phyloP scores from a whole-genome alignment of 2,888 invertebrate species.

The Philopedon plagiatum region DNA sequence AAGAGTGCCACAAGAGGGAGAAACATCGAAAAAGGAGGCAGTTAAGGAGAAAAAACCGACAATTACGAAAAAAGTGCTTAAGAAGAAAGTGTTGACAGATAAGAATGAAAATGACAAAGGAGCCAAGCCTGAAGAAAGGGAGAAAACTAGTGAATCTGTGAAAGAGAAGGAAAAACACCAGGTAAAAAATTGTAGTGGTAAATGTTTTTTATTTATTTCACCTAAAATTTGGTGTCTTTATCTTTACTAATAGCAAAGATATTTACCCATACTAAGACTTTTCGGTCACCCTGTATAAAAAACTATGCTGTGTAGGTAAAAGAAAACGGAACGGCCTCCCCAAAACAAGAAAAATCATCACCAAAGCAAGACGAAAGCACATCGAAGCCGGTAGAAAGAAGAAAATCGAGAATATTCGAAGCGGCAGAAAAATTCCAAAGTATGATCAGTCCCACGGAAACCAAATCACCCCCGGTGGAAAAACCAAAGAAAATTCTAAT shows the following conservation, averaged over 20 bases:
- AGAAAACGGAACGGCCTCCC: constrained; percentile 49
- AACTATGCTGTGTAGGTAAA: constrained; percentile 42
- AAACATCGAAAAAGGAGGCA: constrained; percentile 54
- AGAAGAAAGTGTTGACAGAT: constrained; percentile 65
- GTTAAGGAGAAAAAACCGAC: constrained; percentile 60
- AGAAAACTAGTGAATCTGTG: constrained; percentile 26
- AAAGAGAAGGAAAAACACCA: constrained; percentile 31
- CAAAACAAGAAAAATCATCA: constrained; percentile 56
- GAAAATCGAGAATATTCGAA: constrained; percentile 79
- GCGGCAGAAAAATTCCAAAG: constrained; percentile 80
- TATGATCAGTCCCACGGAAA: constrained; percentile 66
- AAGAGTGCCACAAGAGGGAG: constrained; percentile 54
- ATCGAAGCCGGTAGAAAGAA: constrained; percentile 72
- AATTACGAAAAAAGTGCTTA: constrained; percentile 62
- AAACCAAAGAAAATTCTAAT: constrained; percentile 79
- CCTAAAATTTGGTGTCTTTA: no score
- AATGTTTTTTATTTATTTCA: not conserved
- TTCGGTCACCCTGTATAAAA: no score
- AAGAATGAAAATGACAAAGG: constrained; percentile 62
- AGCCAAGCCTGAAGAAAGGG: constrained; percentile 47
- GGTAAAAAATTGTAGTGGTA: constrained; percentile 7
- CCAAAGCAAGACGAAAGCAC: constrained; percentile 58
- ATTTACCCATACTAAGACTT: no score
- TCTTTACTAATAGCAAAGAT: no score
- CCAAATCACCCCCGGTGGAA: constrained; percentile 61